Evolutionary conservation across 2,797 vertebrate species (phyloP).

Genomic region (Nannoperca obscura): DNA sequence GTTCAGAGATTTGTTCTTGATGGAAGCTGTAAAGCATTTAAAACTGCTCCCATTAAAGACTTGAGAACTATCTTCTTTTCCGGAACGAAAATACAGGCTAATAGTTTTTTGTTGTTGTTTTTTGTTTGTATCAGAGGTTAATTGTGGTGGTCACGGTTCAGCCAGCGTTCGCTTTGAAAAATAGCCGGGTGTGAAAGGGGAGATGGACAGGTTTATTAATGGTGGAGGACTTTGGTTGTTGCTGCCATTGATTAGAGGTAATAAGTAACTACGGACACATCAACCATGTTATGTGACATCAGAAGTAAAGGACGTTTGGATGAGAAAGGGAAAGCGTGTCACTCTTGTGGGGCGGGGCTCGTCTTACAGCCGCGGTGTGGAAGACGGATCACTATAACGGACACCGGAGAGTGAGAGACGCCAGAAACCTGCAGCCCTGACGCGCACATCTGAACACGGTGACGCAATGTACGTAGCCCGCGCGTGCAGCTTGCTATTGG

Average conservation of each 20-base stretch:
- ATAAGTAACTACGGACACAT: slow-evolving; percentile 46
- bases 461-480: slow-evolving; percentile 66
- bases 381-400: slow-evolving; percentile 10
- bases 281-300: background rate
- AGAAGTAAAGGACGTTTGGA: slow-evolving; percentile 17
- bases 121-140: slow-evolving; percentile 24
- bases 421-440: slow-evolving; percentile 12
- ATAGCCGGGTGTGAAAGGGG: slow-evolving; percentile 17
- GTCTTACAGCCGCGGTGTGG: background rate
- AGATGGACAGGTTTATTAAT: slow-evolving; percentile 50
- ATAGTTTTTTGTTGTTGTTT: background rate
- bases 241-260: slow-evolving; percentile 49
- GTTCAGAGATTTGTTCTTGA: background rate
- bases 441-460: slow-evolving; percentile 66
- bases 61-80: background rate
- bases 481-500: slow-evolving; percentile 12
- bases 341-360: too few relatives aligned
- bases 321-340: slow-evolving; percentile 24
- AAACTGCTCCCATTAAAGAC: background rate
- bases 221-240: slow-evolving; percentile 26
- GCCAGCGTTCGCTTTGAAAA: slow-evolving; percentile 9
- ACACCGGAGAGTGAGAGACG: slow-evolving; percentile 15
- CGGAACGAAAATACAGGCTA: background rate
- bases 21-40: background rate
- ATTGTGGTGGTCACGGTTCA: slow-evolving; percentile 45